These are phyloP conservation scores for Pollachius pollachius DNA, from an alignment of 2,113 vertebrate genomes.

Conservation along the genomic window DNA sequence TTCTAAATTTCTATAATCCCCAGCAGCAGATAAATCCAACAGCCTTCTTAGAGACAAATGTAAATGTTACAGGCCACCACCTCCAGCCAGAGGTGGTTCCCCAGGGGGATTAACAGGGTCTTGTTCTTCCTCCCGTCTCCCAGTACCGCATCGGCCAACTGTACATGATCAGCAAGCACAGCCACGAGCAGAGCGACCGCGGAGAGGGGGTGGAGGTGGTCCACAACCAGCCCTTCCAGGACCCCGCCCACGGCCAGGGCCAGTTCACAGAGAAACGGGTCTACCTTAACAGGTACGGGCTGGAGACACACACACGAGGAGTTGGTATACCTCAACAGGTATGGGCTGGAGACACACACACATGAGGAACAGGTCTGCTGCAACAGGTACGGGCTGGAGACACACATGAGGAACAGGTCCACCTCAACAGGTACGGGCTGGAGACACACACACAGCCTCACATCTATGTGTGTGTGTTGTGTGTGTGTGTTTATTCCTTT, in stretches of 20 bases:
- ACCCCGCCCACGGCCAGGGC: conserved; percentile 88
- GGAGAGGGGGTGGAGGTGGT: conserved; percentile 96
- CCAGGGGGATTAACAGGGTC: too few species aligned
- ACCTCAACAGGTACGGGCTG: too few species aligned
- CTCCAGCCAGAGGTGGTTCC: too few species aligned
- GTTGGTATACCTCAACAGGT: conserved; percentile 98
- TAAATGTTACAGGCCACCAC: too few species aligned
- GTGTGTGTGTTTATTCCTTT: too few species aligned
- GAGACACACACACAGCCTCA: neutral
- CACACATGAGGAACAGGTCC: too few species aligned
- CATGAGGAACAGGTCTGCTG: conserved; percentile 91
- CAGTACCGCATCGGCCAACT: conserved; percentile 93
- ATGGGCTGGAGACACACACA: neutral
- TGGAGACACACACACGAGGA: conserved; percentile 4
- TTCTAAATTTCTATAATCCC: too few species aligned
- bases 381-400: conserved; percentile 78
- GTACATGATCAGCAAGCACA: conserved; percentile 98
- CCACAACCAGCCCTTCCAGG: conserved; percentile 89
- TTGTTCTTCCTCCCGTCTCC: conserved; percentile 51
- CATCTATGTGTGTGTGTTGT: neutral
- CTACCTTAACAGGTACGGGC: conserved; percentile 89
- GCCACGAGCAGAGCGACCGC: conserved; percentile 93
- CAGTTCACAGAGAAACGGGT: conserved; percentile 96
- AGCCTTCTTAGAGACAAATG: too few species aligned
- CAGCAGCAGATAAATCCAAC: too few species aligned